Evolutionary conservation across 2,113 vertebrate genomes (phyloP).

Genomic region (Plestiodon gilberti): DNA sequence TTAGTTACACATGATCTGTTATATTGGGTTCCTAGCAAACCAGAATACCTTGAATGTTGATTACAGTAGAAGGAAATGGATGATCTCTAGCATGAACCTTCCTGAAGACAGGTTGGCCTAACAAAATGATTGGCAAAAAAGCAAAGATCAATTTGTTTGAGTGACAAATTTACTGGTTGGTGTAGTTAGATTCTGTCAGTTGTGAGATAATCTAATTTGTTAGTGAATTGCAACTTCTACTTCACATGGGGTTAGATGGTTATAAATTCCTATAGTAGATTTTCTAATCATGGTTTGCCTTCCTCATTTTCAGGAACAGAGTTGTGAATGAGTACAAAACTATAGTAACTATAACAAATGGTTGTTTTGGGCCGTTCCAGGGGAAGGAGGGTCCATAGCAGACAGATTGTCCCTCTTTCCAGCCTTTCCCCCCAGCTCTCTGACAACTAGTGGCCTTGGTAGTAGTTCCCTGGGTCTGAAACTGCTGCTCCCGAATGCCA

Average conservation of each 20-base stretch:
- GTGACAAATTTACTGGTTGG: neutral
- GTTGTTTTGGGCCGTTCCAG: no score
- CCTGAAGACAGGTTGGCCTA: constrained; percentile 87
- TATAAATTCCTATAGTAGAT: neutral
- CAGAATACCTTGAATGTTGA: constrained; percentile 85
- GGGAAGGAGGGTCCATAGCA: no score
- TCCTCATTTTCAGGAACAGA: neutral
- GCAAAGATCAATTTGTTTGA: constrained; percentile 52
- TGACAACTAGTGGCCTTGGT: no score
- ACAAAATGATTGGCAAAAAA: constrained; percentile 70
- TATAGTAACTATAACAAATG: no score
- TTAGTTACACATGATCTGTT: constrained; percentile 13
- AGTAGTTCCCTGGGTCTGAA: no score
- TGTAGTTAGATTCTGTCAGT: constrained; percentile 10
- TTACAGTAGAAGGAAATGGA: constrained; percentile 79
- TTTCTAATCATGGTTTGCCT: neutral
- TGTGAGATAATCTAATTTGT: constrained; percentile 32
- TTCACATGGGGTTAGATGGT: constrained; percentile 45
- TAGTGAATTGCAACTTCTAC: constrained; percentile 52
- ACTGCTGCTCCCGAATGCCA: no score
- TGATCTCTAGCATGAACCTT: constrained; percentile 88
- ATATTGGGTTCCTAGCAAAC: constrained; percentile 25
- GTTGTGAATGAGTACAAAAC: no score
- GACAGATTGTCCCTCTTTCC: no score
- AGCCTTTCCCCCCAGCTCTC: no score